A percentile compares a stretch with the other conserved stretches of the same genome.
Conservation (phyloP, 2,888 invertebrate genomes). For the Tineola bisselliella region DNA sequence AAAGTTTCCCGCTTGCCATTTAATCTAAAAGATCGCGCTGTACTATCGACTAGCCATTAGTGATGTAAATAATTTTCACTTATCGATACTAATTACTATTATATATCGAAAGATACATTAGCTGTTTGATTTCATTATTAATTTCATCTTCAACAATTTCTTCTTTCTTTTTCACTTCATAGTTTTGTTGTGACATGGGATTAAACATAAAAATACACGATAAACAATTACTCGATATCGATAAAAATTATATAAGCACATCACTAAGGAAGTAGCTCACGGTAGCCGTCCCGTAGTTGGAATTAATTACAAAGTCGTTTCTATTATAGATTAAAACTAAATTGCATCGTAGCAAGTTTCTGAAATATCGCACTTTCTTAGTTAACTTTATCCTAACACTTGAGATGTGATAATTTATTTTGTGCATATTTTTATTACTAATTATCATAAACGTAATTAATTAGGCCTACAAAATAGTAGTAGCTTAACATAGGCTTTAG, state of each 20-base stretch:
- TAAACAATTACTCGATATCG: not conserved
- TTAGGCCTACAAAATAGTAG: too few species aligned
- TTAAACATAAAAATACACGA: too few species aligned
- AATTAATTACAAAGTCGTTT: slow-evolving; percentile 13
- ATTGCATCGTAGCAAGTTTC: not conserved
- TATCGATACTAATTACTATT: not conserved
- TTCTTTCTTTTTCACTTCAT: too few species aligned
- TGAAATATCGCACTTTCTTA: not conserved
- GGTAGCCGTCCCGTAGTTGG: slow-evolving; percentile 1
- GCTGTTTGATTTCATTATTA: too few species aligned
- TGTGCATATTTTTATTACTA: not conserved
- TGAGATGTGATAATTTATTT: not conserved
- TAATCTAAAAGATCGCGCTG: slow-evolving; percentile 5
- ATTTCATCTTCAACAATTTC: too few species aligned
- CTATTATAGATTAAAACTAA: slow-evolving; percentile 12
- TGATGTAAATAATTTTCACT: not conserved
- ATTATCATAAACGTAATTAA: too few species aligned
- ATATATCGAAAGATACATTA: too few species aligned
- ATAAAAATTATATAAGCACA: not conserved
- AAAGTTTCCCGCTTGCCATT: slow-evolving; percentile 4
- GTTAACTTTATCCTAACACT: not conserved
- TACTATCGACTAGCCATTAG: not conserved
- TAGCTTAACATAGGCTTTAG: too few species aligned
- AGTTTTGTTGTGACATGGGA: too few species aligned
- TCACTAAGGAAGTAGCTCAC: slow-evolving; percentile 6